Percentiles rank a stretch among this genome's conserved stretches.
phyloP scores from a whole-genome alignment of 2,113 vertebrate species.

The Protobothrops flavoviridis region DNA sequence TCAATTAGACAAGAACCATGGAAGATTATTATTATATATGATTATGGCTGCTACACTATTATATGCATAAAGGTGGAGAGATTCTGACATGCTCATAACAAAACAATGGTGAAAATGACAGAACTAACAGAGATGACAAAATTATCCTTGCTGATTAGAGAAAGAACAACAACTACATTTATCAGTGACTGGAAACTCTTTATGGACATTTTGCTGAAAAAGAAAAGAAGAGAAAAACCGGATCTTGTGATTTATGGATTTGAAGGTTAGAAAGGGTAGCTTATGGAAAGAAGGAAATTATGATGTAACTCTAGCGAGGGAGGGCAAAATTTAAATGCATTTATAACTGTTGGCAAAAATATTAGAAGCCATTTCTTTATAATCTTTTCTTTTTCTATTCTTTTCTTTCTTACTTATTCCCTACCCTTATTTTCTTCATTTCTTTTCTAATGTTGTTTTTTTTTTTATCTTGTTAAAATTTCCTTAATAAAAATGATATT shows the following conservation, averaged over 20 bases:
- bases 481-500: not conserved
- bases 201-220: not conserved
- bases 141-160: not conserved
- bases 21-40: not conserved
- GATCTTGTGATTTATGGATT: not conserved
- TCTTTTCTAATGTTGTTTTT: not conserved
- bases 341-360: not conserved
- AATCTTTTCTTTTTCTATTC: not conserved
- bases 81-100: not conserved
- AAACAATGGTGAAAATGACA: not conserved
- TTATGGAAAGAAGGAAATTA: not conserved
- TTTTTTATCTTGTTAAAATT: not conserved
- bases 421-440: not conserved
- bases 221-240: not conserved
- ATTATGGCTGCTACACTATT: not conserved
- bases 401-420: not conserved
- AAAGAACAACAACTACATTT: not conserved
- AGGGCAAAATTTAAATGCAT: not conserved
- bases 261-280: not conserved
- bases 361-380: not conserved
- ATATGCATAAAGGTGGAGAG: not conserved
- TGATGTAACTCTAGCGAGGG: not conserved
- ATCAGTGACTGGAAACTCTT: not conserved
- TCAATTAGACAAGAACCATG: not conserved
- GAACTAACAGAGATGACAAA: not conserved